A percentile compares a stretch with the other conserved stretches of the same genome.
Conservation (phyloP, 2,113 vertebrate genomes). For the Otolemur garnettii region DNA sequence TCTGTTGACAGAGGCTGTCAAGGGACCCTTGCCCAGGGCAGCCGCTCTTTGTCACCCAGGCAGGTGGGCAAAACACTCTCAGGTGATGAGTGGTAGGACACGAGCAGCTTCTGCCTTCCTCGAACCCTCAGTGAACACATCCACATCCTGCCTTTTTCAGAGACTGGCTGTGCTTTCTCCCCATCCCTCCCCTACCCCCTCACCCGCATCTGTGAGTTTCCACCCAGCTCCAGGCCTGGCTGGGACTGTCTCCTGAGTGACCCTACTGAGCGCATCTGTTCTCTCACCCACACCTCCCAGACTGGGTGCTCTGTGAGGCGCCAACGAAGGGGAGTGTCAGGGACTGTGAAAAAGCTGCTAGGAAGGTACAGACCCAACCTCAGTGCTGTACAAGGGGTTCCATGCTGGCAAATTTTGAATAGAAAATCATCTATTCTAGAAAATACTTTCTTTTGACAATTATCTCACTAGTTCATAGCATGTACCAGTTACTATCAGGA, state of each 20-base stretch:
- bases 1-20: not conserved
- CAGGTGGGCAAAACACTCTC: no score
- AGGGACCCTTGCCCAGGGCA: not conserved
- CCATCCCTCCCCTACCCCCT: no score
- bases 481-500: rapidly evolving
- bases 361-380: rapidly evolving
- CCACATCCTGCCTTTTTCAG: not conserved
- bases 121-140: rapidly evolving
- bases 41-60: not conserved
- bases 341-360: not conserved
- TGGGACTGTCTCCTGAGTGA: no score
- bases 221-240: no score
- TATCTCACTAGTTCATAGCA: not conserved
- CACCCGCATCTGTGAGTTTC: no score
- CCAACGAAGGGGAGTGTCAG: rapidly evolving
- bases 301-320: no score
- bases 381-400: rapidly evolving
- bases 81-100: not conserved
- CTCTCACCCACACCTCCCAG: rapidly evolving
- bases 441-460: not conserved
- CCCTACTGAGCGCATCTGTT: rapidly evolving
- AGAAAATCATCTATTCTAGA: not conserved
- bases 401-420: not conserved
- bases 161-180: not conserved
- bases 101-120: not conserved